Evolutionary conservation across 2,113 vertebrate species (phyloP).

Genomic region (Peromyscus leucopus): DNA sequence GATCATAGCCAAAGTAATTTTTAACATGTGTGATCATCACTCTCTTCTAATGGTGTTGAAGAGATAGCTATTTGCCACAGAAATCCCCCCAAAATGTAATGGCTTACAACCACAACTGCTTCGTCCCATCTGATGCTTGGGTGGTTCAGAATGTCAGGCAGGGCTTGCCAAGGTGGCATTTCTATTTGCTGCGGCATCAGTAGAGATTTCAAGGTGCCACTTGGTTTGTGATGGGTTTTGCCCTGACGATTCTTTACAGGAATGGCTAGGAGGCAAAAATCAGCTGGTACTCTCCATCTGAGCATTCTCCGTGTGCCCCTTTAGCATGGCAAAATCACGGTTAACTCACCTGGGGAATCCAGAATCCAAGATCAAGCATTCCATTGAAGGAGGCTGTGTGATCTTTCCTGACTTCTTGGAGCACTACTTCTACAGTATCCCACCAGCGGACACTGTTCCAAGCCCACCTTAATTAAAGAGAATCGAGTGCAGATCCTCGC

Average conservation of each 20-base stretch:
- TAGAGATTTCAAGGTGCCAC: too few species aligned
- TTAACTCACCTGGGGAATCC: accelerated
- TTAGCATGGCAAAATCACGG: background rate
- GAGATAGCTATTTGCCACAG: background rate
- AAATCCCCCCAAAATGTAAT: background rate
- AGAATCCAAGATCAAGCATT: background rate
- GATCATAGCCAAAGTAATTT: conserved; percentile 42
- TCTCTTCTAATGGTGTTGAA: conserved; percentile 31
- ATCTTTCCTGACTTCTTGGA: background rate
- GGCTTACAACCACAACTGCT: background rate
- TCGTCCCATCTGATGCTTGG: background rate
- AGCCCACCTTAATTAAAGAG: background rate
- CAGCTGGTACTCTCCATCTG: background rate
- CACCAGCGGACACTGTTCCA: background rate
- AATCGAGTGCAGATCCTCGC: background rate
- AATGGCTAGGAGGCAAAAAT: background rate
- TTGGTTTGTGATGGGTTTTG: too few species aligned
- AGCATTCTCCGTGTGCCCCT: background rate
- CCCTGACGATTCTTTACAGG: background rate
- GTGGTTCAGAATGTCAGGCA: background rate
- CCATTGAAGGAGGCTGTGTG: background rate
- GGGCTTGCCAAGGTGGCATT: conserved; percentile 3
- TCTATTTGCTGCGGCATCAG: background rate
- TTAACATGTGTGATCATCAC: conserved; percentile 58
- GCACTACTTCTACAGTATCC: background rate